Percentiles rank a stretch among this genome's conserved stretches.
Evolutionary conservation across 2,113 vertebrate genomes (phyloP).

Genomic region (Ovis canadensis): DNA sequence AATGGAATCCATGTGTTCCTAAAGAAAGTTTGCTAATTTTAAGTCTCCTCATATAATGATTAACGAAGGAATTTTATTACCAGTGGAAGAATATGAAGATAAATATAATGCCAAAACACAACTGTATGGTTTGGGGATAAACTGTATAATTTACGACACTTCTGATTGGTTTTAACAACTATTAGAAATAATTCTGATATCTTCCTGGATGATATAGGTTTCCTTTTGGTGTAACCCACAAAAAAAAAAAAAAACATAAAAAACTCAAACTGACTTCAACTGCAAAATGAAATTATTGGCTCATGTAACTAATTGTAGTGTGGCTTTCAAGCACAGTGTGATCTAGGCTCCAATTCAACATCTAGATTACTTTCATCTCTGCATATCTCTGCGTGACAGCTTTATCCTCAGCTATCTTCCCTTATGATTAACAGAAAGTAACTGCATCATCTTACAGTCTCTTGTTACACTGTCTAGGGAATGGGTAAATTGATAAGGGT

Average conservation of each 20-base stretch:
- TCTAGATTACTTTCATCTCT: not conserved
- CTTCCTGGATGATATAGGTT: not conserved
- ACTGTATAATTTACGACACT: not conserved
- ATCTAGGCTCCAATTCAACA: not conserved
- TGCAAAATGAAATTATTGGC: not conserved
- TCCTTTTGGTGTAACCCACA: not conserved
- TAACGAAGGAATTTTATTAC: not conserved
- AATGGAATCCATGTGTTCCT: not conserved
- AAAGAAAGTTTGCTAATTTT: not conserved
- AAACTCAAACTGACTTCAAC: not conserved
- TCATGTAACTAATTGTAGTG: not conserved
- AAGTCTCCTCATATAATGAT: not conserved
- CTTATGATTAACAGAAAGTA: not conserved
- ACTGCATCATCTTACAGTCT: not conserved
- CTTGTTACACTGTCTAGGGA: not conserved
- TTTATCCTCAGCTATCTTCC: not conserved
- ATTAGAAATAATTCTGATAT: not conserved
- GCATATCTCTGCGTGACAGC: not conserved
- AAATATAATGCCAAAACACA: not conserved
- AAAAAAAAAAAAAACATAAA: not conserved
- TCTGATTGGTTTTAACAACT: not conserved
- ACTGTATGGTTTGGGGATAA: not conserved
- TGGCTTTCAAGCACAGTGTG: not conserved
- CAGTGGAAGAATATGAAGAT: not conserved
- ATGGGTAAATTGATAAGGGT: not conserved